These are phyloP conservation scores for Himalopsyche tibetana DNA, from an alignment of 2,888 invertebrate species.

Conservation along the genomic window DNA sequence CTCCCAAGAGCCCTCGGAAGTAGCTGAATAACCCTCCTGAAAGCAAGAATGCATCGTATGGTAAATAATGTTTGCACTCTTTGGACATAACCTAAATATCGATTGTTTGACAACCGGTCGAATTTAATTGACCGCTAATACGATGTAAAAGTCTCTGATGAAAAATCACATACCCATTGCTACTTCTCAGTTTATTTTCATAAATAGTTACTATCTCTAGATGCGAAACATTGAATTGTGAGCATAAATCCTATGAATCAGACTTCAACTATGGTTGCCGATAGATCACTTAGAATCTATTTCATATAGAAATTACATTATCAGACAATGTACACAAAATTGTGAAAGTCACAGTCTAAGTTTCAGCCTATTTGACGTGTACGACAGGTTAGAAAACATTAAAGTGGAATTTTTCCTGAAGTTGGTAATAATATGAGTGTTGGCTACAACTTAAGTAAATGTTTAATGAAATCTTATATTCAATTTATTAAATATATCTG, in stretches of 20 bases:
- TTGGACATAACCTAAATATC: constrained; percentile 59
- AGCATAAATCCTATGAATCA: constrained; percentile 38
- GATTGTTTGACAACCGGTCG: constrained; percentile 47
- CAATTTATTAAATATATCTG: no score
- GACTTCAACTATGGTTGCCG: constrained; percentile 36
- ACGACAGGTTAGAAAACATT: constrained; percentile 61
- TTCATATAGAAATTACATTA: neutral
- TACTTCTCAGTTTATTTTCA: constrained; percentile 41
- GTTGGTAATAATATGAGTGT: neutral
- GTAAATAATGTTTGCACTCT: constrained; percentile 51
- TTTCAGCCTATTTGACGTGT: constrained; percentile 63
- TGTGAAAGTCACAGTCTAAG: constrained; percentile 62
- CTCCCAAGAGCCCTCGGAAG: constrained; percentile 96
- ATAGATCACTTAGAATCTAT: constrained; percentile 27
- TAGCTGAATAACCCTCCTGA: constrained; percentile 97
- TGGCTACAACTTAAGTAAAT: neutral
- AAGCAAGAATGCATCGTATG: constrained; percentile 66
- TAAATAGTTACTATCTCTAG: constrained; percentile 19
- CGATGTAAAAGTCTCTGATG: neutral
- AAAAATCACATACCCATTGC: constrained; percentile 23
- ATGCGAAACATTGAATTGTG: constrained; percentile 30
- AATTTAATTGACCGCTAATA: neutral
- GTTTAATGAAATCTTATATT: no score
- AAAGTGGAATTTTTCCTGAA: neutral
- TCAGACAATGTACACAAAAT: constrained; percentile 36